Base-by-base conservation (phyloP, 2,113 vertebrate genomes). In the Erythrocercus mccallii region DNA sequence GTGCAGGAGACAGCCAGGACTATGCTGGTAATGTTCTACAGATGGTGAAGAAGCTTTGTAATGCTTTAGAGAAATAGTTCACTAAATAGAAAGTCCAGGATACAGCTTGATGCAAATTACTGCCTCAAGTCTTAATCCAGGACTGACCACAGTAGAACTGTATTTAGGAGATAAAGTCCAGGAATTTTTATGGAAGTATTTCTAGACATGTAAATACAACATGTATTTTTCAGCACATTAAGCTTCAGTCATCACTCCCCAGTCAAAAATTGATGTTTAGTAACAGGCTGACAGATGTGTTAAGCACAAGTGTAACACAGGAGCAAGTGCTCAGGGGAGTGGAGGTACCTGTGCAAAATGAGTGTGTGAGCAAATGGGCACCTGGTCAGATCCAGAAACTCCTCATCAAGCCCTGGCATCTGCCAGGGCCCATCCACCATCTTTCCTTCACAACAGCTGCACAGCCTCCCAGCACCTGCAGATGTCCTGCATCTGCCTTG, bases 201-300 rank as follows among this genome's bases (percentile, higher is more conserved):
- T 87, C 81, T 80, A 85, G 54, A 77, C 33, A 47, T 88, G 42
- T 82, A 92, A 97, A 85, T 53, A 61, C 71, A 87, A 85, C 24
- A 45, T 0, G 0, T 44, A 84, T 80, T 95, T 92, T 89, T 74
- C 81, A 94, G 70, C n/a, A 71, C 57, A 48, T 94, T 64, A 81
- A 51, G 40, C 72, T 48, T 60, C 65, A 81, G 81, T 68, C 65
- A 66, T 56, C 10, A 2, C 48, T 78, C 57, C 47, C 40, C 45
- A 58, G 71, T 74, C 66, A 73, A 82, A 58, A 65, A 80, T 61
- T 4, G 15, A 11, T 76, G 16, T 51, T 78, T 35, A 72, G 27
- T 35, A 65, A 44, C 9, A 66, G 71, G 25, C 57, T 72, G 84
- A 42, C 25, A 53, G 61, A 72, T 0, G 2, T 25, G 62, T 66